Base-by-base conservation (phyloP, 2,888 invertebrate species). In the Agrotis segetum region DNA sequence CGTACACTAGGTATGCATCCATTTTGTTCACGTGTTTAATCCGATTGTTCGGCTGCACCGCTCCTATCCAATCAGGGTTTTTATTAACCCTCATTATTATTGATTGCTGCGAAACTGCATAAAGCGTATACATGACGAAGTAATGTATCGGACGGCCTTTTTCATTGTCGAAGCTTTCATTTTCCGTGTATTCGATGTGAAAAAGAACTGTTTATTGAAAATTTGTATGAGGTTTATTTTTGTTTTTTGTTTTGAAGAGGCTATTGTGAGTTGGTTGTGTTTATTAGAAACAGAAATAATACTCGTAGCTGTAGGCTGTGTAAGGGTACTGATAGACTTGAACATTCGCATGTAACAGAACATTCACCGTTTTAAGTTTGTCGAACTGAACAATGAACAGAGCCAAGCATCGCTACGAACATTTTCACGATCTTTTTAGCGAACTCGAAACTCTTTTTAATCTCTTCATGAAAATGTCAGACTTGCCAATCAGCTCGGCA, bases 41-140 rank as follows among this genome's bases (percentile, higher is more conserved):
- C 90, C 88, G 90, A 91, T 93, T 92, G 91, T 90, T 88, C 88
- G 83, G 71, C 84, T 84, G 76, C 84, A 82, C 86, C 86, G 77
- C 76, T 87, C 85, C 88, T 85, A 91, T 91, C 91, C 92, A 93
- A 93, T 93, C 91, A 92, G 83, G 88, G 87, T 89, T 93, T 93
- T 93, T 93, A 93, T 93, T 91, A 92, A 91, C 91, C 90, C 87
- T 89, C 92, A 91, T 93, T 92, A 93, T 92, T 91, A 92, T 94
- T 91, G 90, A 94, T 92, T 91, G 91, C 81, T 81, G 76, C 78
- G 82, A 87, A 87, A 88, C 85, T 87, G 84, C 76, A 87, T 85
- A 83, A 76, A 74, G 82, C 77, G 74, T 82, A 79, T 81, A 67
- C 74, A 72, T 71, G 71, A 81, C 74, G 58, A 71, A 77, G 65